phyloP scores from a whole-genome alignment of 2,888 invertebrate species.

The Amorpha juglandis region DNA sequence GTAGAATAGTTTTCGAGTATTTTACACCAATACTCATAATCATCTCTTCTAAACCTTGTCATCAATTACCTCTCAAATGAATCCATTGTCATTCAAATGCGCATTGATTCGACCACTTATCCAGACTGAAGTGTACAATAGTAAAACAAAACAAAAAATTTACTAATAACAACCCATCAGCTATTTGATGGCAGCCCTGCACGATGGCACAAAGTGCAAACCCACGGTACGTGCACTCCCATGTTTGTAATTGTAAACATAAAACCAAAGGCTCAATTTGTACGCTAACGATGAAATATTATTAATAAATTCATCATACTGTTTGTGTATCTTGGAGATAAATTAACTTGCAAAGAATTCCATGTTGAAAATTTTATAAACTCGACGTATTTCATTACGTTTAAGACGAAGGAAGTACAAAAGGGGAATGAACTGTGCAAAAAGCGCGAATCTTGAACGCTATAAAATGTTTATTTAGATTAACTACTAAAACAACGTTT shows the following conservation, averaged over 20 bases:
- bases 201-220: constrained; percentile 34
- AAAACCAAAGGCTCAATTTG: constrained; percentile 41
- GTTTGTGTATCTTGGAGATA: neutral
- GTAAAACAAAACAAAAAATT: neutral
- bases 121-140: neutral
- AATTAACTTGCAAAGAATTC: constrained; percentile 9
- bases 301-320: constrained; percentile 25
- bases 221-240: constrained; percentile 38
- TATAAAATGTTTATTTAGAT: neutral
- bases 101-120: too few species aligned
- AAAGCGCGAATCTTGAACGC: neutral
- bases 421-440: constrained; percentile 6
- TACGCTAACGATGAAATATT: constrained; percentile 36
- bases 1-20: too few species aligned
- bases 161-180: neutral
- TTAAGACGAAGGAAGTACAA: neutral
- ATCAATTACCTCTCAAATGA: too few species aligned
- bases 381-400: constrained; percentile 6
- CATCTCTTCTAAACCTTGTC: too few species aligned
- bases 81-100: too few species aligned
- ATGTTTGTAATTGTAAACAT: constrained; percentile 38
- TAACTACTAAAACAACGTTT: neutral
- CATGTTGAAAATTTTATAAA: constrained; percentile 7
- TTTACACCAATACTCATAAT: too few species aligned
- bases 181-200: constrained; percentile 31